Evolutionary conservation across 2,113 vertebrate species (phyloP).

Genomic region (Esox niger): DNA sequence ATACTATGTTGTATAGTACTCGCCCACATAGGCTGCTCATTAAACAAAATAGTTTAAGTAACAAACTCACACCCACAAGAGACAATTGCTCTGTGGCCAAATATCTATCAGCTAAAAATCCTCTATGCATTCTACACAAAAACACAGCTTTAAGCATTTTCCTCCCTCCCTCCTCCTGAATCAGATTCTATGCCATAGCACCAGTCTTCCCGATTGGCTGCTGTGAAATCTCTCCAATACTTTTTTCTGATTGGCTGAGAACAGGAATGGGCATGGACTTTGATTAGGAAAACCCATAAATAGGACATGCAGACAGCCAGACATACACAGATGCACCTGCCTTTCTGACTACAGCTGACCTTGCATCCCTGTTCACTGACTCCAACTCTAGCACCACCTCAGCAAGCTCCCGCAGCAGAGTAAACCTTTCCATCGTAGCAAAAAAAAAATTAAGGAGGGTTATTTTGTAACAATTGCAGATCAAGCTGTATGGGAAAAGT

Average conservation of each 20-base stretch:
- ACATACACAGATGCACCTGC: conserved; percentile 36
- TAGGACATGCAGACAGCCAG: conserved; percentile 32
- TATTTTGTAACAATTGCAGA: neutral
- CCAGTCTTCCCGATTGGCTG: conserved; percentile 43
- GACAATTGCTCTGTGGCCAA: neutral
- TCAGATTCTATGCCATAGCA: conserved; percentile 23
- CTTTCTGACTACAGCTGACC: neutral
- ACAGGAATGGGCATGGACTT: conserved; percentile 26
- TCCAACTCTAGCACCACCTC: neutral
- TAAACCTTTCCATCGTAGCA: conserved; percentile 9
- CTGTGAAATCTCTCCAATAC: conserved; percentile 20
- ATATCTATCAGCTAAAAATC: neutral
- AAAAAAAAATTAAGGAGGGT: neutral
- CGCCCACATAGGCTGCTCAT: no score
- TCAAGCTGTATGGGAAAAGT: neutral
- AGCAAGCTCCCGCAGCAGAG: neutral
- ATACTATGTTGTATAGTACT: no score
- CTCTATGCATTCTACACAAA: neutral
- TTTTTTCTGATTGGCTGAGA: conserved; percentile 50
- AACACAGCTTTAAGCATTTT: no score
- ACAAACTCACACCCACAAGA: no score
- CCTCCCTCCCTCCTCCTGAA: neutral
- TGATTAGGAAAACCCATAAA: conserved; percentile 59
- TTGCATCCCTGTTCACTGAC: conserved; percentile 4
- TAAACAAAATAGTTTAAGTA: no score